Evolutionary conservation across 2,113 vertebrate species (phyloP), one percentile per base, ranked within the genome.

Genomic region (Boleophthalmus pectinirostris): DNA sequence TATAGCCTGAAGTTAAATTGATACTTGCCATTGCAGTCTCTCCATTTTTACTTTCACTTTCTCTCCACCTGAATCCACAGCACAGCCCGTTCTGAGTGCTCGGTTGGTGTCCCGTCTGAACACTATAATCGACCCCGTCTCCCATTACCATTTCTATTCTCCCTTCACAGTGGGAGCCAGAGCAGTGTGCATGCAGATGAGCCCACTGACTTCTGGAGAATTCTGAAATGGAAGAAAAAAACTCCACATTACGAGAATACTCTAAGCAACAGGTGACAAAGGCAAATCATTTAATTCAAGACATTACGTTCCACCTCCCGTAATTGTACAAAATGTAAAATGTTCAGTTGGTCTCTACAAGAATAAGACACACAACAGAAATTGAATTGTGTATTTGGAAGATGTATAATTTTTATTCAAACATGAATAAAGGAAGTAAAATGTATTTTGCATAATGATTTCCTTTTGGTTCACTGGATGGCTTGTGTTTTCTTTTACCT

Each of bases 121-220:
- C 73, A 85, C 78, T 18, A 24, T 90, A 86, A 91, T 91, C 84
- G 87, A 72, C 78, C 84, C 77, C 78, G 82, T 79, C 64, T 72
- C 60, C 74, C 56, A 72, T 76, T 93, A 92, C 89, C 92, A 93
- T 92, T 93, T 93, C 85, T 92, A 90, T 93, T 84, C 83, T 73
- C 70, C n/a, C 66, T 81, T 90, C 90, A 89, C 92, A 92, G 92
- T 88, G 92, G 91, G 90, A 92, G 76, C 81, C 69, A 64, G 72
- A 75, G 69, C 66, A 57, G 81, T 84, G 72, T 74, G 89, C 90
- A 91, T 92, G 81, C 73, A 89, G 90, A 93, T 91, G 84, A 92
- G 81, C 71, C 20, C 69, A 75, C 69, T 73, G 74, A 78, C 70
- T 79, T 73, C 75, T 74, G 38, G 13, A 11, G 51, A 76, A 70